Evolutionary conservation across 2,888 invertebrate genomes (phyloP).

Genomic region (Melanostoma mellinum): DNA sequence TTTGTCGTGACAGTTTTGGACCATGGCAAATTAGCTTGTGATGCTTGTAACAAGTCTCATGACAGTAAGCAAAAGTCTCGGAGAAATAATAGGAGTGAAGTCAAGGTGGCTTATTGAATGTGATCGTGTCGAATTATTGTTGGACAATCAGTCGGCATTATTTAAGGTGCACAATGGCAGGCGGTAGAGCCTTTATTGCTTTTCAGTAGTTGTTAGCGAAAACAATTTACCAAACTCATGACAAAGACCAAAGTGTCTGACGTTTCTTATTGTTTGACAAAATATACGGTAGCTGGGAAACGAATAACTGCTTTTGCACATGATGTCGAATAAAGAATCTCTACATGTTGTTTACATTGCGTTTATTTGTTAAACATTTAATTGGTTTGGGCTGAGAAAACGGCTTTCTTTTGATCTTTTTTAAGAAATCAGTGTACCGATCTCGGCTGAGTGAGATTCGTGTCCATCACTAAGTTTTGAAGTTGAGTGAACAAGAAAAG

Average conservation of each 20-base stretch:
- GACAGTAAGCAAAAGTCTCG: conserved; percentile 23
- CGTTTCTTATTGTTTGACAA: conserved; percentile 16
- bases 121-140: conserved; percentile 69
- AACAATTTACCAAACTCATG: conserved; percentile 35
- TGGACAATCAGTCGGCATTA: conserved; percentile 62
- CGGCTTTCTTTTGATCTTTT: no score
- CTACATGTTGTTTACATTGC: conserved; percentile 43
- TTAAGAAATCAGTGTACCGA: no score
- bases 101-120: conserved; percentile 45
- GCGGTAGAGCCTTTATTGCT: conserved; percentile 55
- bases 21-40: conserved; percentile 69
- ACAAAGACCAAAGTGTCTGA: conserved; percentile 36
- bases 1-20: conserved; percentile 63
- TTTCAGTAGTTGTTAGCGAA: conserved; percentile 33
- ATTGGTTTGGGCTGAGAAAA: no score
- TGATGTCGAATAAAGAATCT: conserved; percentile 42
- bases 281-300: conserved; percentile 40
- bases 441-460: no score
- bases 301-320: conserved; percentile 18
- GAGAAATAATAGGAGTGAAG: conserved; percentile 12
- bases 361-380: background rate
- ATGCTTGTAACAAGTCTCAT: conserved; percentile 41
- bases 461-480: no score
- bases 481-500: no score
- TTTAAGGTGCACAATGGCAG: conserved; percentile 37